Base-by-base conservation (phyloP, 2,888 invertebrate genomes). In the Macrophya alboannulata region DNA sequence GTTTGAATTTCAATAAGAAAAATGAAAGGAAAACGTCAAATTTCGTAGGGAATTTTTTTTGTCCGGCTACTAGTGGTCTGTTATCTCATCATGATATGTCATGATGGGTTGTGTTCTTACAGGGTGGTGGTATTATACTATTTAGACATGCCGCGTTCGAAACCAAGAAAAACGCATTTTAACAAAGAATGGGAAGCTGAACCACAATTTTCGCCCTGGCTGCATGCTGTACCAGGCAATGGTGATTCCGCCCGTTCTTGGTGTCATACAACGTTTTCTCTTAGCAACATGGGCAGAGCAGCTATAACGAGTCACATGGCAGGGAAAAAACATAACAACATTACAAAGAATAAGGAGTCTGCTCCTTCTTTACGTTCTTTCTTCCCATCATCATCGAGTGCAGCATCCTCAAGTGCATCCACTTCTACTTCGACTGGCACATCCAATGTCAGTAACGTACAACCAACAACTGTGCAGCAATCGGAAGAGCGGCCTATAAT, bases 211-310 rank as follows among this genome's bases (percentile, higher is more conserved):
- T 37, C 40, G 15, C 71, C 71, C 15, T 71, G 40, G 40, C 40
- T 71, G 37, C 37, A 40, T 40, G 71, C 71, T 40, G 71, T 12
- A 37, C 17, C 71, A 37, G 37, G 71, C 71, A 37, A 77, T 31
- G 45, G 51, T 15, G 37, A 4, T 84, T 85, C 84, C 51, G 40
- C 65, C 45, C 86, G 87, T 65, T 84, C 84, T 74, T 31, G 81
- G 82, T 87, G 86, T 25, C 43, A 48, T 4, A 85, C 83, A 81
- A 85, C 15, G 0, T 81, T 87, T 77, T 40, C 85, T 4, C 51
- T 86, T 1, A 87, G 86, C 43, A 87, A 87, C 72, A 87, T 87
- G 84, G 87, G 87, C 4, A 85, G 84, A 68, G 74, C 79, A 79
- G 86, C 85, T 25, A n/a, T 87, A 9, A 82, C 71, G 25, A 87